These are phyloP conservation scores for Diceros bicornis DNA, from an alignment of 2,797 vertebrate genomes.

Conservation along the genomic window DNA sequence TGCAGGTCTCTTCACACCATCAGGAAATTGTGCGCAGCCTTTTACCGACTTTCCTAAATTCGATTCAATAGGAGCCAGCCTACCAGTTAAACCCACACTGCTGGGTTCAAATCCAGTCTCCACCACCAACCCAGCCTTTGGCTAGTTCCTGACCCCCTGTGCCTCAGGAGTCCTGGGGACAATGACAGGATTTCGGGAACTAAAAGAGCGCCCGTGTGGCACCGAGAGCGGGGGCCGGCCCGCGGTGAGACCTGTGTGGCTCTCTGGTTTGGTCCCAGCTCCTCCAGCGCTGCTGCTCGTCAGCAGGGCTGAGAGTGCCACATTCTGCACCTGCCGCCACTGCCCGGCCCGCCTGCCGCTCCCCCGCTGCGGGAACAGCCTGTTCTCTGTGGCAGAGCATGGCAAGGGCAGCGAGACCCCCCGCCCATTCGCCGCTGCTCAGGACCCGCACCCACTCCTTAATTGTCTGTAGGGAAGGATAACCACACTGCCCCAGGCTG, in stretches of 20 bases:
- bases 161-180: neutral
- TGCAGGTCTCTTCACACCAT: neutral
- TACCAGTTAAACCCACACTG: neutral
- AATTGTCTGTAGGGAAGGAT: neutral
- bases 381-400: accelerated
- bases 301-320: neutral
- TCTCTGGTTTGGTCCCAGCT: no score
- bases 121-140: neutral
- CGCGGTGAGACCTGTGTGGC: neutral
- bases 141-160: neutral
- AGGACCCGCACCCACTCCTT: neutral
- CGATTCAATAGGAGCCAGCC: neutral
- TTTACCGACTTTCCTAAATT: neutral
- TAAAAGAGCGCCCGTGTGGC: accelerated
- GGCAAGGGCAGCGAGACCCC: accelerated
- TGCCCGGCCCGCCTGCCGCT: neutral
- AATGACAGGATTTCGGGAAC: neutral
- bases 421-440: accelerated
- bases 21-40: neutral
- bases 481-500: neutral
- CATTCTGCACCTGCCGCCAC: accelerated
- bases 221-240: accelerated
- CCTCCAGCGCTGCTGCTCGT: accelerated
- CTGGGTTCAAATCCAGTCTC: neutral
- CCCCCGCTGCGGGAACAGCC: neutral